Conservation (phyloP, 2,888 invertebrate genomes). For the Digitonthophagus gazella region DNA sequence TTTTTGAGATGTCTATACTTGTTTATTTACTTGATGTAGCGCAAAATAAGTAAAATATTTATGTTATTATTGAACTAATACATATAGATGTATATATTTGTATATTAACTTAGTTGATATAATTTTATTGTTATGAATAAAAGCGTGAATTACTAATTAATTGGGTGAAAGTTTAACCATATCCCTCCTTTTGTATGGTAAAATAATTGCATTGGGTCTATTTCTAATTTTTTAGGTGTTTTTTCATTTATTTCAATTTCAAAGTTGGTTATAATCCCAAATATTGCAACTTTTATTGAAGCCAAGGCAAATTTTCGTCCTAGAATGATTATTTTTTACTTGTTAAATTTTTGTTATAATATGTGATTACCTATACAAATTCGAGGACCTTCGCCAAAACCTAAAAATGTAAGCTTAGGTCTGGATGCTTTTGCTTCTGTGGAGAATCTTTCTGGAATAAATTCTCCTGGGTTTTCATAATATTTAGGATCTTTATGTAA, state of each 20-base stretch:
- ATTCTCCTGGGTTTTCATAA: conserved; percentile 48
- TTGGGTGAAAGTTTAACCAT: conserved; percentile 37
- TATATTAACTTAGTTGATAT: background rate
- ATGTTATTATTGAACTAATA: too few relatives aligned
- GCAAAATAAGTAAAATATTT: background rate
- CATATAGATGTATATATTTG: background rate
- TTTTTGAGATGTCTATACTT: too few relatives aligned
- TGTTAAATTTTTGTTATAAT: conserved; percentile 10
- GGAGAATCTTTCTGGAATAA: conserved; percentile 48
- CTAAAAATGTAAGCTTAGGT: conserved; percentile 37
- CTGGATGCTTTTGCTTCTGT: conserved; percentile 37
- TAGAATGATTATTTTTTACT: conserved; percentile 26
- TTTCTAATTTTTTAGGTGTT: conserved; percentile 36
- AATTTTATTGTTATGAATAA: background rate
- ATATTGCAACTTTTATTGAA: conserved; percentile 48
- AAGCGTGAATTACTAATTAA: background rate
- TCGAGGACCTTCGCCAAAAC: conserved; percentile 42
- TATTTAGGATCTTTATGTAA: conserved; percentile 46
- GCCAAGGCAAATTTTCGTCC: conserved; percentile 37
- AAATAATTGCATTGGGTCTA: conserved; percentile 35
- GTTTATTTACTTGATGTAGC: background rate
- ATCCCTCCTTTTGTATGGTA: conserved; percentile 39
- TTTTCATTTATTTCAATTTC: conserved; percentile 39
- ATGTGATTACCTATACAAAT: conserved; percentile 37
- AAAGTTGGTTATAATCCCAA: conserved; percentile 43